Percentiles rank a stretch among this genome's conserved stretches.
Evolutionary conservation across 2,888 invertebrate genomes (phyloP).

Genomic region (Anthoptus insignis): DNA sequence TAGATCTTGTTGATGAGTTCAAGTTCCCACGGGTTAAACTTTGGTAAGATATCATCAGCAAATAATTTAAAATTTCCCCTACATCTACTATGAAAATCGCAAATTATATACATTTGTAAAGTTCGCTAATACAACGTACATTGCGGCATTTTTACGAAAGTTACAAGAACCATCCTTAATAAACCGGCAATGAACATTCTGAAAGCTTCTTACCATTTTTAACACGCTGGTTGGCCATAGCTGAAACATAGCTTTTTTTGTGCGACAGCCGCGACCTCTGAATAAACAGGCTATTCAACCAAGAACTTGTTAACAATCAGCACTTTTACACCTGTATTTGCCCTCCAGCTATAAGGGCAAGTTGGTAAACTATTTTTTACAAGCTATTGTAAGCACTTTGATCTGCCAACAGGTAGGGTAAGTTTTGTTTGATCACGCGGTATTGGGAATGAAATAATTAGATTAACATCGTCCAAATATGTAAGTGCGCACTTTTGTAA

Average conservation of each 20-base stretch:
- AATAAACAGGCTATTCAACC: conserved; percentile 40
- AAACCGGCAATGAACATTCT: not conserved
- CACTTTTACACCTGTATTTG: conserved; percentile 74
- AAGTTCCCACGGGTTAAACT: conserved; percentile 11
- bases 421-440: conserved; percentile 23
- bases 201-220: not conserved
- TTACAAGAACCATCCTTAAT: not conserved
- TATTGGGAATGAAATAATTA: conserved; percentile 8
- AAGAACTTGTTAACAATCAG: conserved; percentile 36
- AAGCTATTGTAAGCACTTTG: conserved; percentile 30
- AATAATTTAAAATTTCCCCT: conserved; percentile 2
- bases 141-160: not conserved
- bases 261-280: conserved; percentile 37
- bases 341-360: conserved; percentile 67
- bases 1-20: not conserved
- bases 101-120: not conserved
- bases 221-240: not conserved
- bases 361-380: conserved; percentile 46
- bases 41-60: conserved; percentile 13
- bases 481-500: not conserved
- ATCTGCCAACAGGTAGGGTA: conserved; percentile 57
- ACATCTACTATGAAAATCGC: not conserved
- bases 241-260: conserved; percentile 26
- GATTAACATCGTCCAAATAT: conserved; percentile 10
- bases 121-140: not conserved